Base-by-base conservation (phyloP, 2,113 vertebrate species). In the Tetraodon nigroviridis region DNA sequence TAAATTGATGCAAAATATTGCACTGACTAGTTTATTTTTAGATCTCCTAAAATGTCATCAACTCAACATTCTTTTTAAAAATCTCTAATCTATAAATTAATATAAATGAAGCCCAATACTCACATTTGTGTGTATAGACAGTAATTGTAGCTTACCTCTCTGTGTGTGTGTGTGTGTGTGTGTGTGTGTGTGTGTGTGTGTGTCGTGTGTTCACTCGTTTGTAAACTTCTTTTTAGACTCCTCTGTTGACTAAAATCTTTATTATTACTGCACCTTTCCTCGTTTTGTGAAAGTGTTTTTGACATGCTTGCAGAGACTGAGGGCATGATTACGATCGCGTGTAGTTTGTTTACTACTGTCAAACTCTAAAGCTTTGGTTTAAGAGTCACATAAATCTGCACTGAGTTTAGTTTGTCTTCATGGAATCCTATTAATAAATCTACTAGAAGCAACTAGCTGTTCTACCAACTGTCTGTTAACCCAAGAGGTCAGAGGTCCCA, bases 341-440 rank as follows among this genome's bases (percentile, higher is more conserved):
- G 15, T 61, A 55, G 37, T 52, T 67, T 27, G 13, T 22, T 46
- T 3, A 15, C 47, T 50, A 55, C 50, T 50, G 8, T 18, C 48
- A 58, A 2, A n/a, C 22, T 40, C 27, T 56, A 74, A 76, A 42
- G 55, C 67, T 64, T 21, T 18, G 46, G 21, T 11, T 50, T 64
- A 42, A n/a, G 41, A 19, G 48, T 58, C 27, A 42, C 48, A 61
- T 46, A 53, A 67, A 75, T 53, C 61, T 50, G 18, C 27, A 24
- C 22, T 67, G 61, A 67, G 16, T 51, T 51, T 32, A 21, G 42
- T 61, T 61, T 66, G 42, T 48, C 63, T 57, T 48, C 22, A 2
- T 16, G 51, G 22, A 58, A 58, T 12, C 42, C 61, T 51, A 21
- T 74, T 74, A 76, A 76, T 76, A 76, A 75, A 50, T 56, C 61